Evolutionary conservation across 2,888 invertebrate genomes (phyloP).

Genomic region (Melanargia galathea): DNA sequence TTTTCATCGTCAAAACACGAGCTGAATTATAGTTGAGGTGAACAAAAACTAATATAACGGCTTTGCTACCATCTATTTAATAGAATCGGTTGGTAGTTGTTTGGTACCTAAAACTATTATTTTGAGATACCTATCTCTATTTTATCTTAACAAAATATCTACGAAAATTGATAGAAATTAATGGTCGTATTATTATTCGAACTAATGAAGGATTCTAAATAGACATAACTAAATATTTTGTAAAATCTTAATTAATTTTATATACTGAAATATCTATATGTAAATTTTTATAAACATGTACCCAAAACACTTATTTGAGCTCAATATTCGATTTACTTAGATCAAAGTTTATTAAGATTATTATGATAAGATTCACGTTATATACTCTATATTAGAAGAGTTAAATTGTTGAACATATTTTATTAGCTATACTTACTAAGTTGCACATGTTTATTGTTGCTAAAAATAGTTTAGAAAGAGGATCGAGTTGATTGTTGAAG

Average conservation of each 20-base stretch:
- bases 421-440: not conserved
- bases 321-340: no score
- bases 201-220: no score
- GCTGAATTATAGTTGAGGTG: not conserved
- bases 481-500: constrained; percentile 13
- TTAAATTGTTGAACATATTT: not conserved
- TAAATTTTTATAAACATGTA: no score
- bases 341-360: no score
- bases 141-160: not conserved
- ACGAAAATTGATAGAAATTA: not conserved
- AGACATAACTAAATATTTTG: no score
- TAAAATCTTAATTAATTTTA: no score
- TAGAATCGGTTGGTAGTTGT: not conserved
- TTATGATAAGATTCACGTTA: no score
- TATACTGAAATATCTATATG: no score
- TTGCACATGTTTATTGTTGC: not conserved
- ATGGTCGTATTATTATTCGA: not conserved
- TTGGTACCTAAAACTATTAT: not conserved
- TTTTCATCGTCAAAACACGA: constrained; percentile 7
- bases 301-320: no score
- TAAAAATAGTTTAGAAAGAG: constrained; percentile 6
- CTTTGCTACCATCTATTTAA: not conserved
- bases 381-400: no score
- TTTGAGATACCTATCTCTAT: not conserved
- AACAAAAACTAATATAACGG: not conserved